Conservation (phyloP, 2,888 invertebrate species). For the Seira musarum region DNA sequence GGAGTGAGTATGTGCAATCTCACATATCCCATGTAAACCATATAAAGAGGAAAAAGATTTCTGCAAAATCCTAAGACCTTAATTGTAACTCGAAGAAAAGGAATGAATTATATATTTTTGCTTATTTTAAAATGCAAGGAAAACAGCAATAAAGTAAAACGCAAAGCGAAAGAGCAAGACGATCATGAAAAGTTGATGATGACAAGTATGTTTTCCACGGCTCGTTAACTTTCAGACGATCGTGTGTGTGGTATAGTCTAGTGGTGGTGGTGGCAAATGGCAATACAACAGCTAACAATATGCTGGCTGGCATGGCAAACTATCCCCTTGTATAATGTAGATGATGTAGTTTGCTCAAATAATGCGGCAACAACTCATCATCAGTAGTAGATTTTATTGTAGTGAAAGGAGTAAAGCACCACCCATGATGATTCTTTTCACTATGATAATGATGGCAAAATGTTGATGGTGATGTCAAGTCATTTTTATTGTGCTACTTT, state of each 20-base stretch:
- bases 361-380: background rate
- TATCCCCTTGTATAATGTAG: background rate
- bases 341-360: background rate
- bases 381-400: background rate
- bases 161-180: background rate
- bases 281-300: background rate
- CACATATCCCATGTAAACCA: background rate
- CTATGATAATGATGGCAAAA: constrained; percentile 19
- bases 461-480: constrained; percentile 41
- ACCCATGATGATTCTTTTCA: constrained; percentile 36
- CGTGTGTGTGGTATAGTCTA: no score
- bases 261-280: background rate
- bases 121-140: background rate
- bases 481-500: constrained; percentile 32
- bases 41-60: background rate
- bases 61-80: background rate
- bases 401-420: constrained; percentile 7
- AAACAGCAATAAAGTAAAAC: constrained; percentile 3
- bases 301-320: no score
- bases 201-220: constrained; percentile 35
- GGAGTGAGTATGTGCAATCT: no score
- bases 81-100: constrained; percentile 1
- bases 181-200: constrained; percentile 17
- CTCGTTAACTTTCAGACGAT: constrained; percentile 29
- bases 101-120: constrained; percentile 5